Evolutionary conservation across 2,113 vertebrate genomes (phyloP), one percentile per base, ranked within the genome.

Genomic region (Martes martes): DNA sequence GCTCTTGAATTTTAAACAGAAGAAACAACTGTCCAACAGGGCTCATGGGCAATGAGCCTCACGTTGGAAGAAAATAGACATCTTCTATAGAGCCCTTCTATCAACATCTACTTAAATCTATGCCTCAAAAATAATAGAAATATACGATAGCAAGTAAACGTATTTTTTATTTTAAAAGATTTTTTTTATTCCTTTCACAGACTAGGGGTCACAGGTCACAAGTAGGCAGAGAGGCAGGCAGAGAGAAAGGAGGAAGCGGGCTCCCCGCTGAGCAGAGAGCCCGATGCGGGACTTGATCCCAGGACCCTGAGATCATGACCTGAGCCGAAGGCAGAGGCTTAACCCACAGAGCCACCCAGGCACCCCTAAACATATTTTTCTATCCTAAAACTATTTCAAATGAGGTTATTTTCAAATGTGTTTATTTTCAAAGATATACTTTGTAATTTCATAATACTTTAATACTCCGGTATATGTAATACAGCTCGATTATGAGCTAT

Each of bases 121-220:
- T 74, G 69, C 45, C 88, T 96, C 92, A 90, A 89, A 89, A 92
- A 55, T 95, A 33, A 65, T 61, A 16, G 28, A 88, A 21, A 39
- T 67, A 18, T 98, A 98, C 59, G 98, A 99, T 89, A 99, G 98
- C 98, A 98, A 99, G 99, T 99, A 99, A 98, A 55, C 47, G 80
- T 96, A 86, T 55, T 14, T 83, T 96, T 97, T 55, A 55, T 55
- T 55, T 55, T 52, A 52, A 52, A 55, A 55, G 52, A 55, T 18
- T 55, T 18, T 55, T 18, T 55, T 55, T 55, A 55, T 55, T 55
- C 16, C 15, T 55, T 55, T 55, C 16, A 55, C 52, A 55, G 52
- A 52, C 50, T 52, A 52, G 15, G 16, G 1, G 14, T 55, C 52
- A 55, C 52, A 52, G 1, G 14, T 55, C 52, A 55, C 52, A 55